phyloP scores from a whole-genome alignment of 2,797 vertebrate genomes.

The Brachyrhaphis roseni region DNA sequence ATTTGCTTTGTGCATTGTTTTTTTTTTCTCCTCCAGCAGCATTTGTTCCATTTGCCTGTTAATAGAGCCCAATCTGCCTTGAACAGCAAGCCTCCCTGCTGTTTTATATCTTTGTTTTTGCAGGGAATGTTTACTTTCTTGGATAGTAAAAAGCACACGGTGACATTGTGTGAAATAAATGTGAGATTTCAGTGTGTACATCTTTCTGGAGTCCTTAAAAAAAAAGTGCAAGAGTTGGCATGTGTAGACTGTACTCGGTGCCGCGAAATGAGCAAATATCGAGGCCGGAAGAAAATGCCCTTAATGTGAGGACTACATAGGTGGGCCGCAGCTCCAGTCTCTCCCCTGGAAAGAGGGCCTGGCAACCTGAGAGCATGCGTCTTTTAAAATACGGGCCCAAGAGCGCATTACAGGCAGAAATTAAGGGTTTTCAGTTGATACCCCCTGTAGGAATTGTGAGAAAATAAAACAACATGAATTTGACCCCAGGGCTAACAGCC shows the following conservation, averaged over 20 bases:
- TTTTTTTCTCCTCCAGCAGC: constrained; percentile 40
- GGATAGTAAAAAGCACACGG: constrained; percentile 58
- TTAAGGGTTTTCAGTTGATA: constrained; percentile 71
- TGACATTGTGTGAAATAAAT: constrained; percentile 40
- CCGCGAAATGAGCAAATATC: constrained; percentile 26
- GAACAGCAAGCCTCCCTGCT: constrained; percentile 72
- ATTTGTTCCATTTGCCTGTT: constrained; percentile 79
- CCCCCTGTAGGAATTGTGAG: constrained; percentile 74
- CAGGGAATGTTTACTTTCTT: constrained; percentile 65
- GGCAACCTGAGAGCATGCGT: constrained; percentile 66
- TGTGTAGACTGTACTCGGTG: constrained; percentile 16
- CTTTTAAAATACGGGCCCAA: constrained; percentile 59
- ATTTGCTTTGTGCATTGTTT: constrained; percentile 11
- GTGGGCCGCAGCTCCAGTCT: constrained; percentile 34
- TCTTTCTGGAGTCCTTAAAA: constrained; percentile 20
- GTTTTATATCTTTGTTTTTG: constrained; percentile 78
- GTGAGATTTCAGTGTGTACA: constrained; percentile 31
- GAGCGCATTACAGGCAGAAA: constrained; percentile 68
- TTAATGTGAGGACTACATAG: constrained; percentile 36
- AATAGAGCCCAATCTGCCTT: constrained; percentile 69
- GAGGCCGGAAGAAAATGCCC: constrained; percentile 23
- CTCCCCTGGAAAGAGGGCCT: constrained; percentile 47
- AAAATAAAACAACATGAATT: constrained; percentile 83
- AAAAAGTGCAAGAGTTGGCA: constrained; percentile 1
- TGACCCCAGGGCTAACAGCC: constrained; percentile 82